A percentile compares a stretch with the other conserved stretches of the same genome.
phyloP scores from a whole-genome alignment of 35 echinoderm and acorn worm genomes.

The Amphiura filiformis region DNA sequence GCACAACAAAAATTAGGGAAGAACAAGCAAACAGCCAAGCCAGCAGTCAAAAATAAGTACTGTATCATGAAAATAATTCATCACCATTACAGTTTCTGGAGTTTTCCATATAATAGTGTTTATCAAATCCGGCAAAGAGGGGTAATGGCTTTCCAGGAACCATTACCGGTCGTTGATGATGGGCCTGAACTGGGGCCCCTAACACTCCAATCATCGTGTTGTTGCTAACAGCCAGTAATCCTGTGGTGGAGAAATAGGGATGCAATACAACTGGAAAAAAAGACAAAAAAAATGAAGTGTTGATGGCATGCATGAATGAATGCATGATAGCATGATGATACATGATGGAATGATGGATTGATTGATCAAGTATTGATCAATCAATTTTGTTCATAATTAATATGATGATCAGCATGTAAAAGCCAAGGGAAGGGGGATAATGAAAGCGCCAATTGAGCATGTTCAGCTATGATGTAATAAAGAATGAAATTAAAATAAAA shows the following conservation, averaged over 20 bases:
- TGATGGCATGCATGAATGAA: conserved; percentile 6
- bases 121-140: background rate
- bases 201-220: background rate
- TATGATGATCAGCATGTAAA: conserved; percentile 1
- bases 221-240: background rate
- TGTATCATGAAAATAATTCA: background rate
- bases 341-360: background rate
- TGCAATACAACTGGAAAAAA: background rate
- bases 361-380: conserved; percentile 2
- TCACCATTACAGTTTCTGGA: background rate
- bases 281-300: conserved; percentile 7
- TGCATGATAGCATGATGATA: background rate
- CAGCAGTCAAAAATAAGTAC: background rate
- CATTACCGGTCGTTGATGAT: background rate
- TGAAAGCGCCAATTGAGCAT: background rate
- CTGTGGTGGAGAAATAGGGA: background rate
- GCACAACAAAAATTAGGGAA: background rate
- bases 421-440: background rate
- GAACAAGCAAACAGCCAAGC: background rate
- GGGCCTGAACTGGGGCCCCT: background rate
- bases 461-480: conserved; percentile 1
- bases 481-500: background rate
- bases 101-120: conserved; percentile 2
- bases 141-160: background rate
- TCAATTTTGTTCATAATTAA: background rate